These are phyloP conservation scores for Heteropelma amictum DNA, from an alignment of 2,888 invertebrate genomes.

Conservation along the genomic window DNA sequence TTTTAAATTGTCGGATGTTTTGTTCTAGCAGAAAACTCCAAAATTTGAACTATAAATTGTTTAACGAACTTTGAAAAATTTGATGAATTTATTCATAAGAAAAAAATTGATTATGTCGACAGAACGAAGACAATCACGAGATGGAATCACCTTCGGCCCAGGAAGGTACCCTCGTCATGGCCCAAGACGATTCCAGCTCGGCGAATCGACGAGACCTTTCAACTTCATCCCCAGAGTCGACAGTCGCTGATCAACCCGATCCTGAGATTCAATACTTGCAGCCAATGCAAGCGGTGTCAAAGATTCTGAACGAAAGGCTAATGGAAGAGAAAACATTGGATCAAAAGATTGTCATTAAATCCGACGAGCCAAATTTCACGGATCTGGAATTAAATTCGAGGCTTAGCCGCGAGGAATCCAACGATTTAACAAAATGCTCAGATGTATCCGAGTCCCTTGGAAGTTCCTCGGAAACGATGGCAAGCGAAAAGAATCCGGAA, in stretches of 20 bases:
- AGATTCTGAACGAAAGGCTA: neutral
- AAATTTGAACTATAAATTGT: no score
- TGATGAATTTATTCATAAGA: no score
- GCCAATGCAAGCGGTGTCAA: no score
- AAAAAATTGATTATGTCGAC: no score
- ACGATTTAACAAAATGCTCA: neutral
- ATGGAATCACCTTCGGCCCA: slow-evolving; percentile 72
- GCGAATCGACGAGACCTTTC: slow-evolving; percentile 47
- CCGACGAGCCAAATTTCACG: slow-evolving; percentile 1
- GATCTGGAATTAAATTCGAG: slow-evolving; percentile 24
- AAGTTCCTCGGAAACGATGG: neutral
- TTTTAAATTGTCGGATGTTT: no score
- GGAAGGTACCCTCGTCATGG: slow-evolving; percentile 58
- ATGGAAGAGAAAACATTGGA: neutral
- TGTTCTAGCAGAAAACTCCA: no score
- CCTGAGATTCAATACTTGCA: no score
- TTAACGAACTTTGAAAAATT: no score
- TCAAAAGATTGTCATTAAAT: neutral
- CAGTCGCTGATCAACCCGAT: no score
- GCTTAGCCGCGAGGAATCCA: neutral
- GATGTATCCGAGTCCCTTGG: neutral
- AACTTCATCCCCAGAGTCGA: neutral
- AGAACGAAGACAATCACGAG: slow-evolving; percentile 60
- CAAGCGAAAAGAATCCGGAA: neutral
- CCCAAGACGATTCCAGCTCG: slow-evolving; percentile 69